Conservation (phyloP, 2,113 vertebrate genomes). For the Rhagologus leucostigma region DNA sequence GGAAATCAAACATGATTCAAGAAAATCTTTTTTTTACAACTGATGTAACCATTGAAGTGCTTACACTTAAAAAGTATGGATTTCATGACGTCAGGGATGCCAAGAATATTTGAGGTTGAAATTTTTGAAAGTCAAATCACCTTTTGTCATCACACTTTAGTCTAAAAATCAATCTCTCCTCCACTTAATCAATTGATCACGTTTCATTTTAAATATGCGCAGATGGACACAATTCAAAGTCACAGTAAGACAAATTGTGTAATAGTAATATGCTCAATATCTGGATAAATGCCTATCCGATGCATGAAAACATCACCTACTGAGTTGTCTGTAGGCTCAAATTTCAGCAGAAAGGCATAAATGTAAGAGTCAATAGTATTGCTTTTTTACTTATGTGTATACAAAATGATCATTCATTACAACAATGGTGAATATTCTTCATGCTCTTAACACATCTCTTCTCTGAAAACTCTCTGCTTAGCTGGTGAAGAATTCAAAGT, state of each 20-base stretch:
- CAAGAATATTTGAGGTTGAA: neutral
- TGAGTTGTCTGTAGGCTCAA: neutral
- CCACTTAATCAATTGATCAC: neutral
- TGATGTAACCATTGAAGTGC: neutral
- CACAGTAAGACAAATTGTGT: neutral
- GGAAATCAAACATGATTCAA: neutral
- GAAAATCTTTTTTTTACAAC: neutral
- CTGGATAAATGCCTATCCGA: neutral
- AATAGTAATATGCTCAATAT: neutral
- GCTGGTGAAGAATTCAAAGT: neutral
- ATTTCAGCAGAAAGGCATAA: neutral
- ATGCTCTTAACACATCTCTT: neutral
- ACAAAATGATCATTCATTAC: neutral
- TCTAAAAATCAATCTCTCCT: neutral
- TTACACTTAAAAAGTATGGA: neutral
- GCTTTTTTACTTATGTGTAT: neutral
- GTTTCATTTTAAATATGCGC: neutral
- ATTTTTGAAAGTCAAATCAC: neutral
- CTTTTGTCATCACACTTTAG: neutral
- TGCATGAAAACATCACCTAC: neutral
- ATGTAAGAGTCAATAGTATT: neutral
- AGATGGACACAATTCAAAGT: neutral
- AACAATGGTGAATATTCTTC: neutral
- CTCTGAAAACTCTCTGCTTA: neutral
- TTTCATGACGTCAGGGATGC: accelerated